Base-by-base conservation (phyloP, 2,888 invertebrate genomes). In the Eueremaeus valkanovi region DNA sequence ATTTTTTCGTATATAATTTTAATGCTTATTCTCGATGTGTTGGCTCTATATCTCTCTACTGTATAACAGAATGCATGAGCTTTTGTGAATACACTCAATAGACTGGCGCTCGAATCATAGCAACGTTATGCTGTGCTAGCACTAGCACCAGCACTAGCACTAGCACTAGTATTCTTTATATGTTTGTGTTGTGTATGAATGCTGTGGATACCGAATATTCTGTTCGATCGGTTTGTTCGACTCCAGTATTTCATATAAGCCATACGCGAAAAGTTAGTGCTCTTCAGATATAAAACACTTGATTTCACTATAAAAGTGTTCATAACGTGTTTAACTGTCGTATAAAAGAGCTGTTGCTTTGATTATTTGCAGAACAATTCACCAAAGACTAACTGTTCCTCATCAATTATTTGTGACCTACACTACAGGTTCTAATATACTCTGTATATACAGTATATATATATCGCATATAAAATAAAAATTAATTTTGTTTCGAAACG, bases 201-300 rank as follows among this genome's bases (percentile, higher is more conserved):
- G 68, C 68, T 68, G 42, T 68, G 68, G 68, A 68, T 40, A 68
- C 68, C 42, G 24, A 68, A 68, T 3, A 42, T 24, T 68, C 68
- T 40, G 24, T 68, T 68, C 42, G 55, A 55, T 55, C 55, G 55
- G 27, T 8, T 29, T 6, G 55, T 55, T 24, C 55, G 24, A 55
- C 27, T 55, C 27, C 24, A 55, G 55, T 55, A 27, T 55, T 24
- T 24, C 21, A 24, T 55, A 24, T 24, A 24, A 55, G 27, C 45
- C 45, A 45, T 18, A 45, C 45, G 45, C 18, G 45, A 45, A 45
- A 45, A 40, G 45, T 13, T 45, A 45, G 3, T 5, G 45, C 45
- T 13, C 13, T 27, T 51, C 21, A n/a, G n/a, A 66, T 68, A 40
- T 68, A 24, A 11, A 68, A 40, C 68, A 68, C n/a, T 42, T 24